These are phyloP conservation scores for Agrochola lychnidis DNA, from an alignment of 2,888 invertebrate genomes.

Conservation along the genomic window DNA sequence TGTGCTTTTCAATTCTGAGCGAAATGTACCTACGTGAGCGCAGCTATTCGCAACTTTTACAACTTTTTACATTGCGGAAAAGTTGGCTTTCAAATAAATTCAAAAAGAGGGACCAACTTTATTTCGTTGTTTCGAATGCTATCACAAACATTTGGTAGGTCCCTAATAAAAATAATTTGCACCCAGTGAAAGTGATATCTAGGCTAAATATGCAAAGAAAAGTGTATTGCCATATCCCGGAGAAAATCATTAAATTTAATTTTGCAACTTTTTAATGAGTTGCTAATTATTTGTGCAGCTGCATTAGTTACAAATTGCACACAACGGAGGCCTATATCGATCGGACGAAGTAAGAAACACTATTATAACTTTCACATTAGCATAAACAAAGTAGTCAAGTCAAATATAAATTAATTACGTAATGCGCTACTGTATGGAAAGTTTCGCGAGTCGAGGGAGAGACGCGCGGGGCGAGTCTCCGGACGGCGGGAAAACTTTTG, in stretches of 20 bases:
- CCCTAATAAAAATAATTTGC: background rate
- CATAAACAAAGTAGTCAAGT: conserved; percentile 73
- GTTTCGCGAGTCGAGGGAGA: conserved; percentile 69
- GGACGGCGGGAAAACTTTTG: conserved; percentile 80
- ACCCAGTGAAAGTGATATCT: background rate
- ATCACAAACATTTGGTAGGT: background rate
- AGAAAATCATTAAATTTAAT: background rate
- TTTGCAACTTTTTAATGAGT: conserved; percentile 32
- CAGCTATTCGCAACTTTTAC: background rate
- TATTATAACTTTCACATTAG: conserved; percentile 76
- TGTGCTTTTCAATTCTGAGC: conserved; percentile 4
- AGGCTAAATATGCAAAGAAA: conserved; percentile 3
- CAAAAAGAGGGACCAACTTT: background rate
- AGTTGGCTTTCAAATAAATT: conserved; percentile 15
- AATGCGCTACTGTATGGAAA: conserved; percentile 82
- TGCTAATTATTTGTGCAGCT: conserved; percentile 35
- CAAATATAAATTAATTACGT: conserved; percentile 82
- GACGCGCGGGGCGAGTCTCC: conserved; percentile 52
- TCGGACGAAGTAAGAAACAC: conserved; percentile 52
- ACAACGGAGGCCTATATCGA: conserved; percentile 60
- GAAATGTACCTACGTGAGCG: background rate
- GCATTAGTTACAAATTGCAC: conserved; percentile 23
- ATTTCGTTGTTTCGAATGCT: conserved; percentile 3
- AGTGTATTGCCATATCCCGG: background rate
- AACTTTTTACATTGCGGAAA: conserved; percentile 27